phyloP scores from a whole-genome alignment of 2,888 invertebrate genomes.

The Lasioglossum leucozonium region DNA sequence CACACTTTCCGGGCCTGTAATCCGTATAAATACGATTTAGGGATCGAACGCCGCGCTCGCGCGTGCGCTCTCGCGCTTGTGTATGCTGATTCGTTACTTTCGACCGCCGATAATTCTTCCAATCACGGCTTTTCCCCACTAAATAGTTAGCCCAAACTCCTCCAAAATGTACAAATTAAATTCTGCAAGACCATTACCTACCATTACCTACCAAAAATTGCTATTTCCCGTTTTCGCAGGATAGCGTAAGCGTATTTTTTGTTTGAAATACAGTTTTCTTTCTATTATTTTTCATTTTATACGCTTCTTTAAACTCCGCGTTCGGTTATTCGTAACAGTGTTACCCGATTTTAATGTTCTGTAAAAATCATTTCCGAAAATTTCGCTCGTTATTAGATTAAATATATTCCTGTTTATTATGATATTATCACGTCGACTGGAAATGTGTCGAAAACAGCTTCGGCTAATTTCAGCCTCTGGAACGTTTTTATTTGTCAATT shows the following conservation, averaged over 20 bases:
- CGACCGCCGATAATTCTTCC: neutral
- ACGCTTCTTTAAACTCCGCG: too few species aligned
- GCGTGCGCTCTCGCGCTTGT: too few species aligned
- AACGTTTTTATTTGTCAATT: constrained; percentile 21
- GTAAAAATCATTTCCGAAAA: neutral
- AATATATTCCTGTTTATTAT: neutral
- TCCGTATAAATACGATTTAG: constrained; percentile 52
- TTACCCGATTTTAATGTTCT: neutral
- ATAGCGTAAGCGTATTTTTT: neutral
- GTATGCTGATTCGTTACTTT: constrained; percentile 12
- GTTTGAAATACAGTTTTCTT: neutral
- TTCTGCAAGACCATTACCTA: neutral
- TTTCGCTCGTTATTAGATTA: neutral
- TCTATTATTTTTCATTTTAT: too few species aligned
- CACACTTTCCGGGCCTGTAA: constrained; percentile 30
- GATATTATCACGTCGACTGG: neutral
- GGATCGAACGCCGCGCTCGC: neutral
- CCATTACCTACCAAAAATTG: neutral
- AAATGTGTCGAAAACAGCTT: constrained; percentile 11
- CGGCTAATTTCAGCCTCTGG: neutral
- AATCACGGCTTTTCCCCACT: neutral
- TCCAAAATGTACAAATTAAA: neutral
- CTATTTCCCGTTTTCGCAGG: neutral
- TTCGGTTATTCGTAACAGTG: neutral
- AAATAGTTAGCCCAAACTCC: neutral